Evolutionary conservation across 2,113 vertebrate species (phyloP).

Genomic region (Meriones unguiculatus): DNA sequence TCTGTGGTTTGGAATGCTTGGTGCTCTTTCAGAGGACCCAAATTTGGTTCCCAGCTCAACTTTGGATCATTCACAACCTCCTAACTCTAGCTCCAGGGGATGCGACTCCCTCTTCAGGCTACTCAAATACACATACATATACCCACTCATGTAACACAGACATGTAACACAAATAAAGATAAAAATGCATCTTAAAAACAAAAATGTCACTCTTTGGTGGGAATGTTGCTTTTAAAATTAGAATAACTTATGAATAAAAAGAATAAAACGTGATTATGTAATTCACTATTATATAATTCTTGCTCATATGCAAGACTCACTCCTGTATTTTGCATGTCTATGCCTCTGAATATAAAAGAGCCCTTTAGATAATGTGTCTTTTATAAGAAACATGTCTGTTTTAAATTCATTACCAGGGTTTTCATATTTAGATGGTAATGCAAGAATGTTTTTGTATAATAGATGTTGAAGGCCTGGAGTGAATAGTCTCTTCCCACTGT

Average conservation of each 20-base stretch:
- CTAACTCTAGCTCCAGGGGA: not conserved
- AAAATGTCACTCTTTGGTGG: not conserved
- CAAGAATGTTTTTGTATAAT: not conserved
- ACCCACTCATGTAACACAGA: not conserved
- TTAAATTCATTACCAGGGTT: not conserved
- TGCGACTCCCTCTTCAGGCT: not conserved
- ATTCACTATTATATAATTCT: not conserved
- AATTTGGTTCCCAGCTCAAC: not conserved
- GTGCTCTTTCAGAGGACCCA: not conserved
- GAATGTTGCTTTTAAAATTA: not conserved
- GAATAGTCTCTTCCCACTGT: not conserved
- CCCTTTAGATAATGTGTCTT: not conserved
- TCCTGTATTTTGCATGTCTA: not conserved
- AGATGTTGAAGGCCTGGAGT: not conserved
- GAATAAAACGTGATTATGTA: not conserved
- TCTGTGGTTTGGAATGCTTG: not conserved
- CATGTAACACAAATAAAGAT: not conserved
- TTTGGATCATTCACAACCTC: not conserved
- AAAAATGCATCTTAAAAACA: not conserved
- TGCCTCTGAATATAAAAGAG: not conserved
- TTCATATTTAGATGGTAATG: not conserved
- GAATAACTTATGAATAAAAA: not conserved
- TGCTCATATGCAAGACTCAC: not conserved
- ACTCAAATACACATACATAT: not conserved
- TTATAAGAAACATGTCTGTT: not conserved